Evolutionary conservation across 2,888 invertebrate species (phyloP).

Genomic region (Cybosia mesomella): DNA sequence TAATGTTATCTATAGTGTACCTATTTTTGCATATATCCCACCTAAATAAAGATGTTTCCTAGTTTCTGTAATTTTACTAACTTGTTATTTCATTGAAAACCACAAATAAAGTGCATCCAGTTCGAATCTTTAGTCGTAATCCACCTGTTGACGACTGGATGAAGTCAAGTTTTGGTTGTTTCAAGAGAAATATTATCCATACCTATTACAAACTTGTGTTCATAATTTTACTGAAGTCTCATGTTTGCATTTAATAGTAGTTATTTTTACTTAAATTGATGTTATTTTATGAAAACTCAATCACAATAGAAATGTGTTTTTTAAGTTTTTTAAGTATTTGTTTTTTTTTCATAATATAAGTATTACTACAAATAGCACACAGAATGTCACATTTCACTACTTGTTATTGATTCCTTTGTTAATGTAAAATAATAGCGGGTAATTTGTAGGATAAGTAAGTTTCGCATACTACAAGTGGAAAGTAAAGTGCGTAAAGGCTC

Average conservation of each 20-base stretch:
- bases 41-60: constrained; percentile 69
- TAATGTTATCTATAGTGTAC: constrained; percentile 56
- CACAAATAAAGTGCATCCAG: background rate
- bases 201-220: constrained; percentile 68
- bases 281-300: constrained; percentile 58
- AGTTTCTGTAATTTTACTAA: constrained; percentile 56
- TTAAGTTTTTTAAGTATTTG: constrained; percentile 13
- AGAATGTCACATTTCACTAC: constrained; percentile 64
- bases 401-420: constrained; percentile 46
- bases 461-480: constrained; percentile 37
- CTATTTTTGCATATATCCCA: constrained; percentile 71
- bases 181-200: constrained; percentile 34
- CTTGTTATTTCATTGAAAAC: background rate
- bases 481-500: constrained; percentile 40
- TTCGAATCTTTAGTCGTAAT: background rate
- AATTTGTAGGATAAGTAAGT: constrained; percentile 39
- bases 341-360: constrained; percentile 64
- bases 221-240: constrained; percentile 57
- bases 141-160: background rate
- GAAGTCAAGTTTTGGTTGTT: background rate
- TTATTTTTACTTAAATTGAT: constrained; percentile 58
- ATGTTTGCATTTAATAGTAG: constrained; percentile 68
- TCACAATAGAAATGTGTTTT: constrained; percentile 57
- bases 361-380: constrained; percentile 64
- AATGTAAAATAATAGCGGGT: constrained; percentile 43